Conservation (phyloP, 35 echinoderm and acorn worm genomes). For the Patiria miniata region DNA sequence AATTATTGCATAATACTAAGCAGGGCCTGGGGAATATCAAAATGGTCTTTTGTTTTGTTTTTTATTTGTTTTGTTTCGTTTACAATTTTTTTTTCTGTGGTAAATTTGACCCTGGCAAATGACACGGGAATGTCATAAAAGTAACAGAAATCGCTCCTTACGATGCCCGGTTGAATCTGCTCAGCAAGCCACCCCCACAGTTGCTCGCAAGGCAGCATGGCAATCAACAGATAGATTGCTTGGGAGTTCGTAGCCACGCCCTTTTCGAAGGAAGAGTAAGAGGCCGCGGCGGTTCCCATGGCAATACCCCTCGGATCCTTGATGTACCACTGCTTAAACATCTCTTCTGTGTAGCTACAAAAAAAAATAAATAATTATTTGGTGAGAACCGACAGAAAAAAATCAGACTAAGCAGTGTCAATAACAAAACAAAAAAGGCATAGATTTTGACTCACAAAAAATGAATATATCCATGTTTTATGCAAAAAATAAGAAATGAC, state of each 20-base stretch:
- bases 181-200: background rate
- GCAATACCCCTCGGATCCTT: background rate
- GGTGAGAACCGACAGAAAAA: background rate
- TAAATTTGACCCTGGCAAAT: too few species aligned
- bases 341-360: background rate
- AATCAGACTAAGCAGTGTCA: background rate
- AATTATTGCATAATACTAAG: too few species aligned
- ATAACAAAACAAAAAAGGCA: background rate
- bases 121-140: too few species aligned
- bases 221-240: background rate
- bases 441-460: background rate
- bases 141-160: too few species aligned
- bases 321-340: slow-evolving; percentile 23
- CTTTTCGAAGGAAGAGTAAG: background rate
- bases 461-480: background rate
- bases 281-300: background rate
- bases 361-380: background rate
- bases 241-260: background rate
- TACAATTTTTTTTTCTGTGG: too few species aligned
- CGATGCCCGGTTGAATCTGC: background rate
- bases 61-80: too few species aligned
- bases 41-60: too few species aligned
- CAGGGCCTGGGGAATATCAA: too few species aligned
- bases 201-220: slow-evolving; percentile 5
- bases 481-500: background rate